These are phyloP conservation scores for Delphinus delphis DNA, from an alignment of 2,113 vertebrate species.

Conservation along the genomic window DNA sequence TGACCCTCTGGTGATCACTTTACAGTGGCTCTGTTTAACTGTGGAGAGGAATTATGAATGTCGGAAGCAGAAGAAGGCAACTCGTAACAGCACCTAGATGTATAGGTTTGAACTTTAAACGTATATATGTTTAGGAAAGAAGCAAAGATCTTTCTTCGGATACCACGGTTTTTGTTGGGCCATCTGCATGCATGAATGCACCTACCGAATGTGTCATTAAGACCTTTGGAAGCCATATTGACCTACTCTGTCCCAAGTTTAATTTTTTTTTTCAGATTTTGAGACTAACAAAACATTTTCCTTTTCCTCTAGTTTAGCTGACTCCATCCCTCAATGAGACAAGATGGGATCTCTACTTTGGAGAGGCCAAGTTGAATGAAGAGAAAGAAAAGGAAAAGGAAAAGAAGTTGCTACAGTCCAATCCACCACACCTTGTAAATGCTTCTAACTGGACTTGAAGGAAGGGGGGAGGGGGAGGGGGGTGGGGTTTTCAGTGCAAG, in stretches of 20 bases:
- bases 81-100: neutral
- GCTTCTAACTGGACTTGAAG: conserved; percentile 82
- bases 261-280: neutral
- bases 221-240: neutral
- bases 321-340: conserved; percentile 65
- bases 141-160: neutral
- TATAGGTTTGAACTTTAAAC: neutral
- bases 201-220: neutral
- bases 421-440: conserved; percentile 82
- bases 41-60: neutral
- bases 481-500: conserved; percentile 65
- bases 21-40: neutral
- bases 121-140: neutral
- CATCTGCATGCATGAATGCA: accelerated
- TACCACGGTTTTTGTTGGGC: neutral
- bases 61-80: neutral
- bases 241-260: neutral
- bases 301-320: conserved; percentile 70
- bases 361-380: conserved; percentile 80
- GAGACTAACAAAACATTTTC: neutral
- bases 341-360: conserved; percentile 75
- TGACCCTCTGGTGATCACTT: neutral
- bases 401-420: conserved; percentile 54
- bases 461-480: conserved; percentile 73
- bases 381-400: conserved; percentile 66